Base-by-base conservation (phyloP, 2,888 invertebrate genomes). In the Seira sanloemensis region DNA sequence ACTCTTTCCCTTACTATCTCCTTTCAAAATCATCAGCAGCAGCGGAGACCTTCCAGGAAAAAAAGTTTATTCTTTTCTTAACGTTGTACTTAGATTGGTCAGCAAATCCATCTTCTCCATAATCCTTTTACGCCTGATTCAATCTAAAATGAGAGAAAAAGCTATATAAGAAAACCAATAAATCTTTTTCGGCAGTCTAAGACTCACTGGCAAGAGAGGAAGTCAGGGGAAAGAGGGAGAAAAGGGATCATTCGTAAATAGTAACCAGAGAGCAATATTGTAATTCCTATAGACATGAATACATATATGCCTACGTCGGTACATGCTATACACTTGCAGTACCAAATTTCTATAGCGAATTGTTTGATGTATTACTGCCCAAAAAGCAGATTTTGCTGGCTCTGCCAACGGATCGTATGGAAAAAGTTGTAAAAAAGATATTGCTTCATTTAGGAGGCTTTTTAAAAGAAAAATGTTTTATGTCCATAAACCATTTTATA, bases 61-160 rank as follows among this genome's bases (percentile, higher is more conserved):
- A 37, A 12, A 37, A 37, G 5, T 37, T 37, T 37, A 37, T 37
- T 12, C 37, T 37, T 37, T 37, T 37, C 12, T 37, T 37, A 82
- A 72, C 50, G 76, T 82, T 76, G 76, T 76, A 71, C 72, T 26
- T 26, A 75, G 82, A 76, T 67, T 83, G 83, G 83, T 78, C 83
- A 83, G 83, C 83, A 78, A 78, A 83, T 83, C 78, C 73, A 83
- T 83, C 83, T 83, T 83, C 69, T 78, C 83, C 78, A 73, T 83
- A 83, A 83, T 83, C 83, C 83, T 78, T 83, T 83, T 83, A 77
- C 82, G 82, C 82, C 82, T 82, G 82, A 82, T 83, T 78, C 83
- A 83, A 83, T 83, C 83, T 83, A 68, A 67, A 83, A 83, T 83
- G 83, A 83, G 83, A 83, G 73, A 12, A 37, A 37, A 83, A 83